Conservation (phyloP, 2,888 invertebrate species). For the Theristus sp. region DNA sequence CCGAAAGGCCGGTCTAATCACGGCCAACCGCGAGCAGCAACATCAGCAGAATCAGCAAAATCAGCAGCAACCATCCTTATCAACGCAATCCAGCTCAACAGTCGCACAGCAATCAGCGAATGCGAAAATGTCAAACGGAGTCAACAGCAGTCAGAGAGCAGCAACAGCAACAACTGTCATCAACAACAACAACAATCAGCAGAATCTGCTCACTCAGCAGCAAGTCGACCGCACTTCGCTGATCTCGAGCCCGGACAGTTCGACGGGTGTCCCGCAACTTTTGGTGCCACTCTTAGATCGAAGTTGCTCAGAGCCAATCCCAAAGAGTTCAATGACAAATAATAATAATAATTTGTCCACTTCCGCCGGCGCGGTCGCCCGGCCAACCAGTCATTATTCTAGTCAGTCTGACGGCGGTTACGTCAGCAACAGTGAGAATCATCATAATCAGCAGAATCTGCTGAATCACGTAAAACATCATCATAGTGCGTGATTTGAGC, state of each 20-base stretch:
- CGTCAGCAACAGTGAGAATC: conserved; percentile 7
- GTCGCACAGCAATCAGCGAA: background rate
- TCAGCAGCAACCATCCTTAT: background rate
- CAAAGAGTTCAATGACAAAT: background rate
- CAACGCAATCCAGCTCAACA: background rate
- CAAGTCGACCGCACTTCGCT: background rate
- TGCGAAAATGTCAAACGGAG: background rate
- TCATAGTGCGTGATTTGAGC: background rate
- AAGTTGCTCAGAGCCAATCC: background rate
- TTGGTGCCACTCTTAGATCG: background rate
- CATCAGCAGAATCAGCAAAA: no score
- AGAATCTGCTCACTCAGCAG: no score
- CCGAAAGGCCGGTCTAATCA: conserved; percentile 4
- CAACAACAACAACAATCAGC: background rate
- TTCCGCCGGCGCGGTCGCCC: no score
- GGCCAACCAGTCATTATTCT: conserved; percentile 8
- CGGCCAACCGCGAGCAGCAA: background rate
- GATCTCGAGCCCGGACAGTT: background rate
- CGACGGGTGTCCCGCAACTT: background rate
- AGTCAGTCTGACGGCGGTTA: conserved; percentile 10
- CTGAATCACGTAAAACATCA: background rate
- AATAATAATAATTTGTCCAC: no score
- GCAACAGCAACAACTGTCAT: background rate
- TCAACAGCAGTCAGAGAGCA: no score
- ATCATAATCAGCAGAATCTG: no score